Percentiles rank a stretch among this genome's conserved stretches.
Evolutionary conservation across 2,888 invertebrate species (phyloP).

Genomic region (Trachelus iudaicus): DNA sequence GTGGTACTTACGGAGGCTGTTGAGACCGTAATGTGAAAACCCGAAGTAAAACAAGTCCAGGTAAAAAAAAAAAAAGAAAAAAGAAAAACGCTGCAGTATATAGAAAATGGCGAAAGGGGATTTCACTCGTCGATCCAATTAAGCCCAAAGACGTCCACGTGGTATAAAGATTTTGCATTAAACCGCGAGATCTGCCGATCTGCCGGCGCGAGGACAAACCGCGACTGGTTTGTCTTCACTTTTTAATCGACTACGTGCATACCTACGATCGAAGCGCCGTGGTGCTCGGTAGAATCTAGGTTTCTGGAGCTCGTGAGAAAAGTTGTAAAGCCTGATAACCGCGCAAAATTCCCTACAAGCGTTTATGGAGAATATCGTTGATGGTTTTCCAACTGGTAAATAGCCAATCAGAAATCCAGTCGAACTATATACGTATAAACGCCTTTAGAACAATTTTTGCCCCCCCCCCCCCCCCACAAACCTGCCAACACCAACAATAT

Average conservation of each 20-base stretch:
- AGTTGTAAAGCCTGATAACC: background rate
- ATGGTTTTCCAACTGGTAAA: background rate
- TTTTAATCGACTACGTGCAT: constrained; percentile 36
- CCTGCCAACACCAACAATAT: background rate
- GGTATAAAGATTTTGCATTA: background rate
- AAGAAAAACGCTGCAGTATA: background rate
- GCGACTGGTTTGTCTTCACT: constrained; percentile 46
- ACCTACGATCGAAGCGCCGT: constrained; percentile 14
- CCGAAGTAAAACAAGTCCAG: background rate
- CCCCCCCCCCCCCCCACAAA: too few relatives aligned
- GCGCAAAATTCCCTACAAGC: background rate
- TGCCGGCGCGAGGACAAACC: background rate
- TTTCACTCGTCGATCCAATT: background rate
- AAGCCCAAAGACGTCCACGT: background rate
- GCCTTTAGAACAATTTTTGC: background rate
- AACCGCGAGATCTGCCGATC: background rate
- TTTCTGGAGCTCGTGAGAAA: constrained; percentile 40
- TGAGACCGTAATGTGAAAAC: background rate
- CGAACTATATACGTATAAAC: background rate
- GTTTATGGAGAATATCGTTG: background rate
- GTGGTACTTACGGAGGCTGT: background rate
- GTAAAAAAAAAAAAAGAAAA: background rate
- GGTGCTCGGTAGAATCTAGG: constrained; percentile 39
- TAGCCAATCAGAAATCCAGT: background rate
- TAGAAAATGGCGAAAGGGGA: background rate